phyloP scores from a whole-genome alignment of 2,888 invertebrate genomes.

The Oligia fasciuncula region DNA sequence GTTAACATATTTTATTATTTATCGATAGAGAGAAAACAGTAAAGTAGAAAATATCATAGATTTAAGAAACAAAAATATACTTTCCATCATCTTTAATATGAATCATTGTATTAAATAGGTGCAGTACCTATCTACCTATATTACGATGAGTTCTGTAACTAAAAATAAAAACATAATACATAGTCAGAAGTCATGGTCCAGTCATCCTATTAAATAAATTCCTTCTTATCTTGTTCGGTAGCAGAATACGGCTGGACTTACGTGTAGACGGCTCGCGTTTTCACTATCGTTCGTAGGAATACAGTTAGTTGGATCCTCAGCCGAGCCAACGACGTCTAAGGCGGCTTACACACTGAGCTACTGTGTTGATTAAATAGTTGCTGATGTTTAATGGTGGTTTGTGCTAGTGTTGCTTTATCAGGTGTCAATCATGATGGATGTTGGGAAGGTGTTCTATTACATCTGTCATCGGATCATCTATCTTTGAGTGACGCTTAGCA shows the following conservation, averaged over 20 bases:
- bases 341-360: conserved; percentile 43
- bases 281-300: conserved; percentile 65
- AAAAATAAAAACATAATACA: neutral
- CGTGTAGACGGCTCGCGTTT: conserved; percentile 58
- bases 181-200: neutral
- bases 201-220: conserved; percentile 26
- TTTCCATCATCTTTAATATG: neutral
- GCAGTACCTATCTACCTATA: too few species aligned
- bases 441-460: conserved; percentile 18
- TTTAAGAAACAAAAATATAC: too few species aligned
- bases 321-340: conserved; percentile 43
- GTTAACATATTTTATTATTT: neutral
- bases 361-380: conserved; percentile 9
- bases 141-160: too few species aligned
- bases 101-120: neutral
- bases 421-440: conserved; percentile 29
- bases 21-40: neutral
- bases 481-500: conserved; percentile 1
- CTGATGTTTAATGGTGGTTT: neutral
- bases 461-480: conserved; percentile 32
- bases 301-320: conserved; percentile 62
- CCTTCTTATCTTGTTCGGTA: conserved; percentile 52
- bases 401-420: conserved; percentile 1
- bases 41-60: too few species aligned
- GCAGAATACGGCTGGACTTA: conserved; percentile 47